Conservation (phyloP, 2,888 invertebrate species). For the Thymelicus sylvestris region DNA sequence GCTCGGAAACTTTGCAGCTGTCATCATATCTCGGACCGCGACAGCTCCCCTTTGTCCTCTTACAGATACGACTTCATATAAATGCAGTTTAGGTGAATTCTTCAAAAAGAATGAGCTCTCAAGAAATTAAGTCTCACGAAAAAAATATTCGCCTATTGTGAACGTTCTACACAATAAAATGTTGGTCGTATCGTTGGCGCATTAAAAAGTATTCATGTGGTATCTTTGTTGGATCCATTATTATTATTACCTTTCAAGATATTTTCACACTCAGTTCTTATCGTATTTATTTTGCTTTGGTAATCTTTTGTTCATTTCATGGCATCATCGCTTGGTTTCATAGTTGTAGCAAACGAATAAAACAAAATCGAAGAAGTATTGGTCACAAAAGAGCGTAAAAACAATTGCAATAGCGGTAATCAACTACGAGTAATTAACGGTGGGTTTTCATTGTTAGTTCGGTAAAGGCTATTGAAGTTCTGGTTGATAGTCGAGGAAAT, state of each 20-base stretch:
- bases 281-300: slow-evolving; percentile 40
- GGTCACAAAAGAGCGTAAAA: slow-evolving; percentile 64
- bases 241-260: slow-evolving; percentile 65
- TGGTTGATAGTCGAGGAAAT: slow-evolving; percentile 65
- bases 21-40: slow-evolving; percentile 73
- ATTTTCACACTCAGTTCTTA: slow-evolving; percentile 68
- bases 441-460: slow-evolving; percentile 65
- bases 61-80: slow-evolving; percentile 81
- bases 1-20: slow-evolving; percentile 76
- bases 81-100: slow-evolving; percentile 82
- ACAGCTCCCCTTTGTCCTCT: slow-evolving; percentile 72
- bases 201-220: slow-evolving; percentile 85
- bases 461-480: slow-evolving; percentile 61
- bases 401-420: slow-evolving; percentile 79
- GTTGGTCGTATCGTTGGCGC: slow-evolving; percentile 82
- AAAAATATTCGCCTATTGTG: slow-evolving; percentile 72
- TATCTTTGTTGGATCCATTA: slow-evolving; percentile 73
- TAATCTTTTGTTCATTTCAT: slow-evolving; percentile 24
- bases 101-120: slow-evolving; percentile 74
- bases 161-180: slow-evolving; percentile 66
- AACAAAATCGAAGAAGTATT: slow-evolving; percentile 16
- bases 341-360: neutral
- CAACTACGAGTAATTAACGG: slow-evolving; percentile 62
- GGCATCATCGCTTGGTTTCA: neutral
- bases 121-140: slow-evolving; percentile 73